phyloP scores from a whole-genome alignment of 2,797 vertebrate species.

The Nyctalus aviator region DNA sequence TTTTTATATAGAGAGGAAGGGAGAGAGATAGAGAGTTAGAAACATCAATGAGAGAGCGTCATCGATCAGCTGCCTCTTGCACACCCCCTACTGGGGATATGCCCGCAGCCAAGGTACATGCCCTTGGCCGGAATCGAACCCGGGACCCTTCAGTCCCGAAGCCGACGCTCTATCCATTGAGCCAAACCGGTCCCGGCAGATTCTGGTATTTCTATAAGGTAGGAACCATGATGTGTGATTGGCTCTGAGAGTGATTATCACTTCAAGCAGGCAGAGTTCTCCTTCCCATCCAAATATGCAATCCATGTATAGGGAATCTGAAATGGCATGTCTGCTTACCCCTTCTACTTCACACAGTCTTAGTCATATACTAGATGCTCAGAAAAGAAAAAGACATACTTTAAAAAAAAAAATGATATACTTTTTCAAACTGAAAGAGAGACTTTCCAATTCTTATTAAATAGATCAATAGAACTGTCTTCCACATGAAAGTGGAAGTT shows the following conservation, averaged over 20 bases:
- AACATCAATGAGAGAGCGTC: too few relatives aligned
- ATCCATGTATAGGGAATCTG: too few relatives aligned
- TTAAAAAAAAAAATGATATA: too few relatives aligned
- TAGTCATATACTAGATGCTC: background rate
- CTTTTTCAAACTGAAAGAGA: background rate
- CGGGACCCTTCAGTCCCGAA: too few relatives aligned
- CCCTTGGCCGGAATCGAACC: too few relatives aligned
- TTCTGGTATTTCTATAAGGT: background rate
- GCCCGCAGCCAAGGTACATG: too few relatives aligned
- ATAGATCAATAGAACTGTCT: background rate
- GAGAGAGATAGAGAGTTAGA: too few relatives aligned
- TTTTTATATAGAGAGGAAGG: too few relatives aligned
- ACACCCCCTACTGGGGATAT: too few relatives aligned
- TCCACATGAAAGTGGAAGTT: background rate
- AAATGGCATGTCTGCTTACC: background rate
- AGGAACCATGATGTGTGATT: background rate
- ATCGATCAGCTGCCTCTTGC: too few relatives aligned
- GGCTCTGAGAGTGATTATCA: background rate
- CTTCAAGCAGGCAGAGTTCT: background rate
- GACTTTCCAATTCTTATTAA: background rate
- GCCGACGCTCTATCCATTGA: too few relatives aligned
- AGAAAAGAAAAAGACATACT: background rate
- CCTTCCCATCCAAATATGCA: background rate
- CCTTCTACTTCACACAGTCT: background rate
- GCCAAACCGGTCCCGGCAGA: too few relatives aligned